These are phyloP conservation scores for Chrysogorgia sp. DNA, from an alignment of 92 coral and sea anemone genomes.

Conservation along the genomic window DNA sequence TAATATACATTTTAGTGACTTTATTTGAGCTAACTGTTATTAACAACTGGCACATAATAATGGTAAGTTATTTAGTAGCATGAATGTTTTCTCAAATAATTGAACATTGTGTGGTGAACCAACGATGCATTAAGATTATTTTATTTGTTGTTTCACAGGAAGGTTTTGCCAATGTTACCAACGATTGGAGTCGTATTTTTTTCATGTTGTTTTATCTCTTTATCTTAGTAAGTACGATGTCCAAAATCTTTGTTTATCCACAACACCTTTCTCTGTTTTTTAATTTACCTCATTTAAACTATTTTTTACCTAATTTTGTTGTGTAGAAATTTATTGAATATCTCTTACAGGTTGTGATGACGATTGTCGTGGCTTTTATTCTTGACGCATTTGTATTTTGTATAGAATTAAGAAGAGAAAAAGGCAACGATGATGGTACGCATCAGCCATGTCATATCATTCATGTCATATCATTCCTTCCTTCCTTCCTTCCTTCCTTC, in stretches of 20 bases:
- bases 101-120: not conserved
- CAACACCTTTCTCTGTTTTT: too few relatives aligned
- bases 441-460: conserved; percentile 49
- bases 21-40: conserved; percentile 95
- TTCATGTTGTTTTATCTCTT: conserved; percentile 90
- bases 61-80: conserved; percentile 62
- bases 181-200: conserved; percentile 90
- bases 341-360: conserved; percentile 86
- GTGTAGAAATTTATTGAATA: not conserved
- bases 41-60: conserved; percentile 96
- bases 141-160: conserved; percentile 63
- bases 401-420: conserved; percentile 78
- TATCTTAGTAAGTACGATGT: conserved; percentile 74
- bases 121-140: too few relatives aligned
- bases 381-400: conserved; percentile 93
- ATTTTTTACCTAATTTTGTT: not conserved
- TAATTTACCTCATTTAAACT: too few relatives aligned
- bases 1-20: conserved; percentile 66
- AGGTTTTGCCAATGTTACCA: conserved; percentile 83
- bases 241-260: too few relatives aligned
- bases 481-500: conserved; percentile 6
- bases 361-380: conserved; percentile 91
- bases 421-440: conserved; percentile 62
- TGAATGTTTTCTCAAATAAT: not conserved
- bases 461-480: conserved; percentile 30